Conservation (phyloP, 2,113 vertebrate genomes). For the Himantopus leucocephalus region DNA sequence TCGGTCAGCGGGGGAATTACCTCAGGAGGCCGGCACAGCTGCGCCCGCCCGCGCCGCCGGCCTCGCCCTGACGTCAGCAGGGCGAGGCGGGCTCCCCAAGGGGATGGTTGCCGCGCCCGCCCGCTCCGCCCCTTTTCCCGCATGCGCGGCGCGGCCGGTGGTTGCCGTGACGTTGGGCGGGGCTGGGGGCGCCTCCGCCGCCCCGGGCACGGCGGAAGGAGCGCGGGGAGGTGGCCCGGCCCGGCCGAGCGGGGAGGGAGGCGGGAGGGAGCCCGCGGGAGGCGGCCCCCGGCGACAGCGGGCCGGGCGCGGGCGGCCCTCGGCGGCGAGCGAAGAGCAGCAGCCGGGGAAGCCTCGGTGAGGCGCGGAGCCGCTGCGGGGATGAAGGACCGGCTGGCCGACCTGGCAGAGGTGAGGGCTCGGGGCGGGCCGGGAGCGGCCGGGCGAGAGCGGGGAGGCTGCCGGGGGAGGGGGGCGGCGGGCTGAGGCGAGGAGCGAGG, state of each 20-base stretch:
- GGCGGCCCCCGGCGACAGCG: background rate
- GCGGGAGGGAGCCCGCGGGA: background rate
- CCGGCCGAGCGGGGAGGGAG: background rate
- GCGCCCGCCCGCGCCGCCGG: background rate
- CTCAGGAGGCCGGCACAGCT: background rate
- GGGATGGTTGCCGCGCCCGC: background rate
- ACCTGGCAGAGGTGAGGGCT: constrained; percentile 77
- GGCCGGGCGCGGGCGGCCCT: background rate
- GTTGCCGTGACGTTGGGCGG: background rate
- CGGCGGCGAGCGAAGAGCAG: background rate
- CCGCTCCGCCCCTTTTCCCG: background rate
- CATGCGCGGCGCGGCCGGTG: background rate
- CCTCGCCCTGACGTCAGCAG: background rate
- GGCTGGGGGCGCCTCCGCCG: constrained; percentile 41
- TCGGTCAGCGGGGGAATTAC: no score
- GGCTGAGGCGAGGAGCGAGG: background rate
- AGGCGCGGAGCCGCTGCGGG: constrained; percentile 1
- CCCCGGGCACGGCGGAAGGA: background rate
- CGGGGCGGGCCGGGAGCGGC: background rate
- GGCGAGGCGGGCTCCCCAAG: background rate
- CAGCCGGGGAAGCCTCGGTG: background rate
- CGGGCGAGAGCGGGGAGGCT: no score
- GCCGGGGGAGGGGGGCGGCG: background rate
- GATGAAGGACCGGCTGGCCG: constrained; percentile 91
- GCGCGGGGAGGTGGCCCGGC: background rate